These are phyloP conservation scores for Cheilosia vernalis DNA, from an alignment of 2,888 invertebrate species.

Conservation along the genomic window DNA sequence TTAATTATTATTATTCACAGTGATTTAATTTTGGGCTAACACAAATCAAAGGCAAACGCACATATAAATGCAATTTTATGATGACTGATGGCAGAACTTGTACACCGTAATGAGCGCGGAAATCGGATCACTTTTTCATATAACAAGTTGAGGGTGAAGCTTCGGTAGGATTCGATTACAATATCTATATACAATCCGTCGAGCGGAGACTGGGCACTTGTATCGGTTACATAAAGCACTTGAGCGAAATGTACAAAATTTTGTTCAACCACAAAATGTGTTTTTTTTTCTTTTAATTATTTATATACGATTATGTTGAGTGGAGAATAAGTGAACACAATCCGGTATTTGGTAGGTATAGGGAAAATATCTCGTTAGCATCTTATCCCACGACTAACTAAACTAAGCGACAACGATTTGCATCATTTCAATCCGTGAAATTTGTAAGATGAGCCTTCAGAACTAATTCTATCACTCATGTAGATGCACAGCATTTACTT, in stretches of 20 bases:
- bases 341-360: neutral
- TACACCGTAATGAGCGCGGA: conserved; percentile 23
- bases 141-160: conserved; percentile 3
- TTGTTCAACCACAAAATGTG: neutral
- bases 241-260: conserved; percentile 20
- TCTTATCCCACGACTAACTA: conserved; percentile 68
- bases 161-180: conserved; percentile 36
- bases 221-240: conserved; percentile 45
- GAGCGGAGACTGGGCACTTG: conserved; percentile 17
- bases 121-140: conserved; percentile 47
- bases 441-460: conserved; percentile 78
- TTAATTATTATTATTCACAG: conserved; percentile 48
- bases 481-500: conserved; percentile 27
- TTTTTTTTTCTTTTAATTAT: neutral
- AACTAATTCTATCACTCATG: conserved; percentile 76
- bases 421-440: conserved; percentile 72
- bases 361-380: conserved; percentile 49
- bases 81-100: conserved; percentile 2
- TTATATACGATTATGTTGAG: conserved; percentile 4
- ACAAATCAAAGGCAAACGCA: conserved; percentile 19
- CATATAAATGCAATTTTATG: conserved; percentile 16
- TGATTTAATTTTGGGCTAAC: conserved; percentile 27
- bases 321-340: conserved; percentile 2
- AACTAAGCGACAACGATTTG: conserved; percentile 63
- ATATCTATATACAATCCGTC: conserved; percentile 23